Percentiles rank a stretch among this genome's conserved stretches.
phyloP scores from a whole-genome alignment of 2,113 vertebrate species.

The Brienomyrus brachyistius region DNA sequence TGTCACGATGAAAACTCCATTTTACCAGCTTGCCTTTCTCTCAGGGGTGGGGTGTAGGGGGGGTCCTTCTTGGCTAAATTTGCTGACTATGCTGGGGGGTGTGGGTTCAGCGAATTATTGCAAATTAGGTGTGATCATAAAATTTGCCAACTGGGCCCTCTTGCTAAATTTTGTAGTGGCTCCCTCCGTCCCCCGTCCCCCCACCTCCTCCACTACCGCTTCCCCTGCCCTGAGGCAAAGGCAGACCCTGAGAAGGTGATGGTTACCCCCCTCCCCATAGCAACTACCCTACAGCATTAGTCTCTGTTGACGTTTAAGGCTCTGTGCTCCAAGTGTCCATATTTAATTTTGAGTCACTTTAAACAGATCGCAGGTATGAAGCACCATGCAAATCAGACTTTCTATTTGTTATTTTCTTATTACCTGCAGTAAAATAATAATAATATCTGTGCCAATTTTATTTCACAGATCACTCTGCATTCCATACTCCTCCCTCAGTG shows the following conservation, averaged over 20 bases:
- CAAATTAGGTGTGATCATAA: neutral
- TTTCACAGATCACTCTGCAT: neutral
- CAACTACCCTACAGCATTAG: neutral
- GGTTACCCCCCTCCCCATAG: neutral
- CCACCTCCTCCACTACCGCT: neutral
- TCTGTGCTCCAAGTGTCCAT: neutral
- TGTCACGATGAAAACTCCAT: neutral
- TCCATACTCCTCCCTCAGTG: neutral
- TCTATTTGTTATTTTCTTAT: conserved; percentile 2
- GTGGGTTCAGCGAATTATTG: neutral
- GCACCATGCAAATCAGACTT: neutral
- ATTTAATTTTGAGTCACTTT: neutral
- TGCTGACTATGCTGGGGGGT: neutral
- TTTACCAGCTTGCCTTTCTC: neutral
- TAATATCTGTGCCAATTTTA: neutral
- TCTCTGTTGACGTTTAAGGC: neutral
- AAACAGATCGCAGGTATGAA: neutral
- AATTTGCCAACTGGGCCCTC: neutral
- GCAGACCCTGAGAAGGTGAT: too few species aligned
- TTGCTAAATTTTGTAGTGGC: neutral
- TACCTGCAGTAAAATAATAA: conserved; percentile 9
- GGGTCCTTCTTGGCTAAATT: neutral
- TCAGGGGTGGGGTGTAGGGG: neutral
- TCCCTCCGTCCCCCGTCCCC: too few species aligned
- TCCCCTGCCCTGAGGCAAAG: too few species aligned